Conservation (phyloP, 1,140 invertebrate species). For the Leptinotarsa undecemlineata region DNA sequence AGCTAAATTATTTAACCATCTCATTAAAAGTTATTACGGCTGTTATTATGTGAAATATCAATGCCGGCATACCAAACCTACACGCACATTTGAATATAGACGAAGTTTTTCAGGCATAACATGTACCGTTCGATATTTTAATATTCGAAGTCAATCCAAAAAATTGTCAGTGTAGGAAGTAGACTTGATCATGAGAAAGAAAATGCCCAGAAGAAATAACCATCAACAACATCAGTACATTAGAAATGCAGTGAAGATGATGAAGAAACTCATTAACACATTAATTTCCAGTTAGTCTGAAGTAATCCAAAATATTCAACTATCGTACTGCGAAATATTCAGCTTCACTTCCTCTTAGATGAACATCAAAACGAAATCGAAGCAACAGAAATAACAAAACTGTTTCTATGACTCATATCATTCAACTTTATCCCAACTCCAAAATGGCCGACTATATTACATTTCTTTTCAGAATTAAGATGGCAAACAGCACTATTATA, state of each 20-base stretch:
- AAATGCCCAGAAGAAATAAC: no score
- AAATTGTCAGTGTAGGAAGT: neutral
- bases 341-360: no score
- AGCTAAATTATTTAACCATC: slow-evolving; percentile 10
- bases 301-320: no score
- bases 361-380: neutral
- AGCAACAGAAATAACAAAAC: neutral
- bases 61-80: slow-evolving; percentile 13
- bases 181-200: neutral
- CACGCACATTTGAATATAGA: slow-evolving; percentile 15
- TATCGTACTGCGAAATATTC: no score
- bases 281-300: no score
- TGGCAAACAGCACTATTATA: slow-evolving; percentile 6
- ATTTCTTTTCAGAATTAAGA: neutral
- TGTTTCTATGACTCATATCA: neutral
- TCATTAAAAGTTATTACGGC: slow-evolving; percentile 7
- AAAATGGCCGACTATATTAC: neutral
- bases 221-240: no score
- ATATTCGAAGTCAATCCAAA: neutral
- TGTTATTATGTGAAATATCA: slow-evolving; percentile 12
- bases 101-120: neutral
- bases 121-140: neutral
- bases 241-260: no score
- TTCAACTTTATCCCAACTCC: neutral
- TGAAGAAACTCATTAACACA: no score